Evolutionary conservation across 1,140 invertebrate species (phyloP), one percentile per base, ranked within the genome.

Genomic region (Polyergus mexicanus): DNA sequence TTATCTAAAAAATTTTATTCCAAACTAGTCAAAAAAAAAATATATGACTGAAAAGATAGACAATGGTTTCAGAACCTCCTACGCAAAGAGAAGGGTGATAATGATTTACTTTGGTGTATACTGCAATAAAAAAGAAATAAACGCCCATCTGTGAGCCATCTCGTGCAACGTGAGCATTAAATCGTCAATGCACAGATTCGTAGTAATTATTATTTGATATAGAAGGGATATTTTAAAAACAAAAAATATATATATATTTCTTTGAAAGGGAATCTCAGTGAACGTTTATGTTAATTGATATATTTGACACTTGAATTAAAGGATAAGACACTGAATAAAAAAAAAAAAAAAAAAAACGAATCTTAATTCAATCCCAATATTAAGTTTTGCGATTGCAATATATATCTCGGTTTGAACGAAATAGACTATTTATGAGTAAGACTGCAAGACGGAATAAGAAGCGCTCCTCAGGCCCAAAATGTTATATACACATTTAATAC

Each of bases 401-500:
- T 62, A 76, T 41, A 76, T 62, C 19, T 47, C 38, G 32, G 25
- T 77, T 77, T 77, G 32, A 44, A 47, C 11, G 38, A 47, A 65
- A 77, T 63, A 77, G 10, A 25, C 41, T 77, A 65, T 77, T 77
- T 63, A 77, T 77, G 75, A 77, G 75, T 77, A 77, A 77, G 75
- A 77, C 60, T 77, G 77, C 56, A 77, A 75, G 62, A 38, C 5
- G 35, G 25, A 76, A 66, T 68, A 58, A 58, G 58, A 44, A 60
- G 47, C 83, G 47, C 83, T 86, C 69, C 58, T 85, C 32, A 75
- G 86, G 75, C 54, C 88, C 80, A 81, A 91, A 51, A 60, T 86
- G 89, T 92, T 93, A 84, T 85, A 87, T 93, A 92, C 86, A 88
- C 87, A 92, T 92, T 91, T 86, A 92, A 93, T 86, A 94, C 93